Percentiles rank a stretch among this genome's conserved stretches.
These are phyloP conservation scores for Agrilus cyanescens DNA, from an alignment of 2,888 invertebrate genomes.

Conservation along the genomic window DNA sequence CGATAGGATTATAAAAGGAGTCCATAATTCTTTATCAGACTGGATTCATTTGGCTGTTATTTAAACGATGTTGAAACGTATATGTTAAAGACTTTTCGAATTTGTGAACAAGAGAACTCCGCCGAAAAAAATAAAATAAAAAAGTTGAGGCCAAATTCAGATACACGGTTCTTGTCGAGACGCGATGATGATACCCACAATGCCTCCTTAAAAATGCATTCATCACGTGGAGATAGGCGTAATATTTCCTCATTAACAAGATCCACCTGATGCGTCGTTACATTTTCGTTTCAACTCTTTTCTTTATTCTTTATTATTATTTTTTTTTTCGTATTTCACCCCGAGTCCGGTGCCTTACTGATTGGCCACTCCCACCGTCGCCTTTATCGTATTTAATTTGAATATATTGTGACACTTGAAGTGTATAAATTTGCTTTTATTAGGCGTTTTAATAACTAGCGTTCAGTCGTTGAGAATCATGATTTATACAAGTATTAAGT, in stretches of 20 bases:
- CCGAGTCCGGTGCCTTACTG: too few species aligned
- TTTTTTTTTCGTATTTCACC: conserved; percentile 11
- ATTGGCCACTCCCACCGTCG: conserved; percentile 1
- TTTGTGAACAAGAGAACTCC: too few species aligned
- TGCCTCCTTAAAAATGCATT: conserved; percentile 23
- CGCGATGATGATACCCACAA: too few species aligned
- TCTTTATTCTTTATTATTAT: neutral
- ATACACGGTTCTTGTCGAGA: too few species aligned
- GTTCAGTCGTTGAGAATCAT: conserved; percentile 12
- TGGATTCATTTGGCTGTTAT: too few species aligned
- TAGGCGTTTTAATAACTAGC: conserved; percentile 16
- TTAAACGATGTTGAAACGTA: too few species aligned
- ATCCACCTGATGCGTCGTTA: conserved; percentile 17
- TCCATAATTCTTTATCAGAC: too few species aligned
- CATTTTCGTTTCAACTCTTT: neutral
- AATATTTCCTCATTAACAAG: conserved; percentile 34
- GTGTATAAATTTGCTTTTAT: conserved; percentile 28
- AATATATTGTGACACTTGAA: conserved; percentile 31
- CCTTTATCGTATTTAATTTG: conserved; percentile 27
- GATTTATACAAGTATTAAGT: conserved; percentile 14
- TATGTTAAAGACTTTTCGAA: too few species aligned
- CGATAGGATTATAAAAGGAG: too few species aligned
- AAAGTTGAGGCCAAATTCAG: too few species aligned
- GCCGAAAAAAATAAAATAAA: too few species aligned
- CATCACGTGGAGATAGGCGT: conserved; percentile 22